phyloP scores from a whole-genome alignment of 2,888 invertebrate species.

The Catocala nupta region DNA sequence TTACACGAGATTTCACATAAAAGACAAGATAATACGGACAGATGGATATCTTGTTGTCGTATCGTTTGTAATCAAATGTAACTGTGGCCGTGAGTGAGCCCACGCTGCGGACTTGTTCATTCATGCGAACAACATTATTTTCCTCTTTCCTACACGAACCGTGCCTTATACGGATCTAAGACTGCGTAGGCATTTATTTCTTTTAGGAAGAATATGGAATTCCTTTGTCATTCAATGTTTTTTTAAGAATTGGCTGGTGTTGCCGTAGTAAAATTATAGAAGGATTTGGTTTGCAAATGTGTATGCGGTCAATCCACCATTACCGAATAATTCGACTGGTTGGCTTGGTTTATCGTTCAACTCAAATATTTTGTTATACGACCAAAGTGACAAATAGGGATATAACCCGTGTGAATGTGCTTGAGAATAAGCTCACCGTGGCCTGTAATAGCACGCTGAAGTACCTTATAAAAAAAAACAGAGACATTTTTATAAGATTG shows the following conservation, averaged over 20 bases:
- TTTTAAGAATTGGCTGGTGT: not conserved
- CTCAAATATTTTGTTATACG: too few species aligned
- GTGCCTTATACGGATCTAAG: conserved; percentile 29
- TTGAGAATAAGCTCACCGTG: too few species aligned
- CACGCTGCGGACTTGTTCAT: conserved; percentile 58
- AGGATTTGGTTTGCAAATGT: too few species aligned
- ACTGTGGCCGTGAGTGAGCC: conserved; percentile 61
- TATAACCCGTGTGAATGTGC: too few species aligned
- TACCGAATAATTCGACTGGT: too few species aligned
- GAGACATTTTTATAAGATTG: too few species aligned
- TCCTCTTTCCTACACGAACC: conserved; percentile 49
- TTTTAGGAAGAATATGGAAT: conserved; percentile 18
- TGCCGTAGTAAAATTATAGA: not conserved
- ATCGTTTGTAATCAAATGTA: conserved; percentile 44
- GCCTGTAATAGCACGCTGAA: too few species aligned
- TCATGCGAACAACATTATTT: conserved; percentile 61
- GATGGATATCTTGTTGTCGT: conserved; percentile 21
- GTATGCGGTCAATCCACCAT: too few species aligned
- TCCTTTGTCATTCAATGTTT: conserved; percentile 32
- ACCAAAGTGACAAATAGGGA: too few species aligned
- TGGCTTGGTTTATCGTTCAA: too few species aligned
- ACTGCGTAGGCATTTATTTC: conserved; percentile 25
- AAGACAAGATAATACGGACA: conserved; percentile 22
- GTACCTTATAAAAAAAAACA: too few species aligned
- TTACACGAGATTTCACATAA: conserved; percentile 12